phyloP scores from a whole-genome alignment of 2,888 invertebrate species.

The Xanthorhoe spadicearia region DNA sequence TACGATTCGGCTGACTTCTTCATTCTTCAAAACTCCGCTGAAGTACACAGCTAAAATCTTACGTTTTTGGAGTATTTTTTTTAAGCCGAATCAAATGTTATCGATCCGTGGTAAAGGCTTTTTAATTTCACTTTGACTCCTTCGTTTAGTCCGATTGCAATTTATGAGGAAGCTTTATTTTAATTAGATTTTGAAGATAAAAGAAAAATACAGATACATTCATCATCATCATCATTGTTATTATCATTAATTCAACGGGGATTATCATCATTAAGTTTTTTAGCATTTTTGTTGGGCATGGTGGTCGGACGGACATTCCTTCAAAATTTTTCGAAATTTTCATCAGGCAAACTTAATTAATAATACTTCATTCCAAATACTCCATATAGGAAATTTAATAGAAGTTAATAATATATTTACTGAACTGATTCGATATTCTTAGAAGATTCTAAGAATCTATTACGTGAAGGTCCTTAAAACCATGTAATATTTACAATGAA shows the following conservation, averaged over 20 bases:
- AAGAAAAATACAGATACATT: too few species aligned
- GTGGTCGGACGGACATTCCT: too few species aligned
- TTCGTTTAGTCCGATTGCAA: conserved; percentile 26
- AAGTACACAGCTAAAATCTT: not conserved
- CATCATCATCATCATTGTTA: not conserved
- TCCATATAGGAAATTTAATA: too few species aligned
- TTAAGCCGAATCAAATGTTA: not conserved
- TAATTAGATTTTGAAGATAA: not conserved
- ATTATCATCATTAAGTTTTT: too few species aligned
- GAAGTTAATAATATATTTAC: too few species aligned
- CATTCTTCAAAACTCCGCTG: not conserved
- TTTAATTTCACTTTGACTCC: conserved; percentile 19
- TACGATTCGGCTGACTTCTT: not conserved
- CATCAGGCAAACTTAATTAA: too few species aligned
- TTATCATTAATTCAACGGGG: too few species aligned
- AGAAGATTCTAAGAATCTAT: too few species aligned
- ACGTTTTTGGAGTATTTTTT: not conserved
- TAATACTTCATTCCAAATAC: too few species aligned
- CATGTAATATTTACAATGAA: not conserved
- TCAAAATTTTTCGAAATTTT: too few species aligned
- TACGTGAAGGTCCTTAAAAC: not conserved
- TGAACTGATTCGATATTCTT: too few species aligned
- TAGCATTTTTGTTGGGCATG: too few species aligned
- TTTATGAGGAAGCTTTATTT: conserved; percentile 24
- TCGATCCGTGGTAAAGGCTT: not conserved